Conservation (phyloP, 2,113 vertebrate genomes). For the Xiphophorus hellerii region DNA sequence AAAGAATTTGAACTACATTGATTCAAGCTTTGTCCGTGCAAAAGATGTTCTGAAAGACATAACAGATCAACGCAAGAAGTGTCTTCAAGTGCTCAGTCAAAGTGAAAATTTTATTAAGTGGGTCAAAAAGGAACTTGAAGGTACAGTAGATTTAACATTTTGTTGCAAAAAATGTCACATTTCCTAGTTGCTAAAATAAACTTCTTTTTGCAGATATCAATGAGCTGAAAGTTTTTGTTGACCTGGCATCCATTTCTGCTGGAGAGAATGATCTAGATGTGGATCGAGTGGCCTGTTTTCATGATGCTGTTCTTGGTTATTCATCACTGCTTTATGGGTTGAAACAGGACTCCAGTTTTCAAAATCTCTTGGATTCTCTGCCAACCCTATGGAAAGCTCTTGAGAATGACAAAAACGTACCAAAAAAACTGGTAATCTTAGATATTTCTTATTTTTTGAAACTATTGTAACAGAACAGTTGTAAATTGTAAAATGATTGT, state of each 20-base stretch:
- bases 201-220: constrained; percentile 79
- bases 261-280: constrained; percentile 93
- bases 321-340: constrained; percentile 86
- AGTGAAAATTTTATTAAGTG: constrained; percentile 82
- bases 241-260: constrained; percentile 91
- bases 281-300: constrained; percentile 90
- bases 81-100: constrained; percentile 76
- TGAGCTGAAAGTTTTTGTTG: constrained; percentile 92
- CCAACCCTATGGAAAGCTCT: constrained; percentile 87
- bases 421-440: constrained; percentile 84
- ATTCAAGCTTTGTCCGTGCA: constrained; percentile 72
- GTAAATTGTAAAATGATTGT: not conserved
- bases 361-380: constrained; percentile 72
- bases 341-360: constrained; percentile 67
- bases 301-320: constrained; percentile 88
- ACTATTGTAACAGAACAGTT: not conserved
- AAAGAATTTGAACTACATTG: constrained; percentile 81
- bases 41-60: constrained; percentile 78
- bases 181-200: not conserved
- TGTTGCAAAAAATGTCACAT: not conserved
- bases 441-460: not conserved
- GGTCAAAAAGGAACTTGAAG: constrained; percentile 84
- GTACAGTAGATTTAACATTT: constrained; percentile 49
- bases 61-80: constrained; percentile 65
- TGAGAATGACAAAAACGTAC: constrained; percentile 84